Percentiles rank a stretch among this genome's conserved stretches.
phyloP scores from a whole-genome alignment of 2,888 invertebrate genomes.

The Brenthis ino region DNA sequence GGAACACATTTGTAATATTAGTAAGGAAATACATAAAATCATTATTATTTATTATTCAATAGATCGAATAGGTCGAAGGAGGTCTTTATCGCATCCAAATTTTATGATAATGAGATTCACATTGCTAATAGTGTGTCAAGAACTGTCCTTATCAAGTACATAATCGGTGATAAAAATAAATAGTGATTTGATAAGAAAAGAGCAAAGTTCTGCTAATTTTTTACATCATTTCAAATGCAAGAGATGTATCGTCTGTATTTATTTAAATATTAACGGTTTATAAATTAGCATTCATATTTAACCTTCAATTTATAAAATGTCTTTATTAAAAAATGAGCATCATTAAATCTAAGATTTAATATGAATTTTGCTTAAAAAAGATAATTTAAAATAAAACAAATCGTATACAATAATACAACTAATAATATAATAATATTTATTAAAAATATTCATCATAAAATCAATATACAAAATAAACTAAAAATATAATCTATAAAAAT shows the following conservation, averaged over 20 bases:
- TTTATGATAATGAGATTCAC: conserved; percentile 24
- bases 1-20: no score
- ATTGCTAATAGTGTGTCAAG: background rate
- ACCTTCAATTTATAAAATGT: no score
- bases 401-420: no score
- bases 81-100: conserved; percentile 13
- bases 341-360: no score
- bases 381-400: no score
- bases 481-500: conserved; percentile 74
- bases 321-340: no score
- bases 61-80: background rate
- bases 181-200: background rate
- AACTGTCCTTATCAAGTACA: conserved; percentile 4
- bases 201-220: background rate
- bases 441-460: conserved; percentile 29
- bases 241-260: no score
- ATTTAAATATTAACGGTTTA: no score
- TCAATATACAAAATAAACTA: conserved; percentile 30
- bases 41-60: background rate
- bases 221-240: no score
- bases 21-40: background rate
- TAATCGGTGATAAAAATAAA: conserved; percentile 3
- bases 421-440: conserved; percentile 5
- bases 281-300: no score
- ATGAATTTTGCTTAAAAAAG: no score